Conservation (phyloP, 2,113 vertebrate genomes). For the Laticauda laticaudata region DNA sequence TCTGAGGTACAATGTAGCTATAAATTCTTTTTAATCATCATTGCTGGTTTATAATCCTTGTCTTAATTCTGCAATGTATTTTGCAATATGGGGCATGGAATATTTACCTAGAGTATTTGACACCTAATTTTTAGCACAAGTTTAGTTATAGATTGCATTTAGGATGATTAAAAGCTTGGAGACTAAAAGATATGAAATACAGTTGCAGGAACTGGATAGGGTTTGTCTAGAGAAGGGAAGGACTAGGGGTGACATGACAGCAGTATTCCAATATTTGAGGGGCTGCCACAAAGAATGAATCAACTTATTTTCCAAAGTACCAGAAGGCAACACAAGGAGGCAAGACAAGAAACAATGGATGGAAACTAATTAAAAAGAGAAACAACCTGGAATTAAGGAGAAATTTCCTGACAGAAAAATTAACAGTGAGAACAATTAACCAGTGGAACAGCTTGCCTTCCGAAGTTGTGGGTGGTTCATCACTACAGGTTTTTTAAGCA, state of each 20-base stretch:
- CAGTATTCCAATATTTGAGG: background rate
- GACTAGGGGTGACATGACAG: background rate
- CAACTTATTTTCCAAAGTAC: background rate
- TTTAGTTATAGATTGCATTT: constrained; percentile 15
- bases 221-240: background rate
- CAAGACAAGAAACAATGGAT: background rate
- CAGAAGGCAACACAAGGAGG: background rate
- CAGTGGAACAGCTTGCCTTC: background rate
- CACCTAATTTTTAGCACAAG: constrained; percentile 15
- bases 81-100: background rate
- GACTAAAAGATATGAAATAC: background rate
- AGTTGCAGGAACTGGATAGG: background rate
- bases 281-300: background rate
- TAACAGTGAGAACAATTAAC: background rate
- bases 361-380: background rate
- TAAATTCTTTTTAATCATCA: background rate
- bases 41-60: background rate
- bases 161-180: background rate
- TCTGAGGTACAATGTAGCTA: background rate
- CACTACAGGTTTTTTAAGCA: background rate
- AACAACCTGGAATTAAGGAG: background rate
- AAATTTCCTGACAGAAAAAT: background rate
- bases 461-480: background rate
- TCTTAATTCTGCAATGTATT: background rate
- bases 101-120: background rate